Evolutionary conservation across 2,888 invertebrate genomes (phyloP), one percentile per base, ranked within the genome.

Genomic region (Eupelmus urozonus): DNA sequence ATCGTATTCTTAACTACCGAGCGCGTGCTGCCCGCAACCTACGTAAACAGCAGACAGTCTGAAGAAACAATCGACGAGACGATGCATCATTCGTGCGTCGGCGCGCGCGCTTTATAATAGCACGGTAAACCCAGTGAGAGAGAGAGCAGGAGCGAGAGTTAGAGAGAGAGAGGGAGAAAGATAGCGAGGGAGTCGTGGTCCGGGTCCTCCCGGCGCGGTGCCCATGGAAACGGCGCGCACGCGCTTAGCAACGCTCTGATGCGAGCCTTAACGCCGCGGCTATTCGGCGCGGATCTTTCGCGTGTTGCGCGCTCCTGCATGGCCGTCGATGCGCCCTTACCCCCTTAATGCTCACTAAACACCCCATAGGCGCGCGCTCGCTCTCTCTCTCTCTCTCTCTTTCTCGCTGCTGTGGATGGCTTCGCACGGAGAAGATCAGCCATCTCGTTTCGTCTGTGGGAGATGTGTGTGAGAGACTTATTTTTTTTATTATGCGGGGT

Each of bases 261-360:
- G 81, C 80, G 81, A 85, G 84, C 84, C 83, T 85, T 82, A 81
- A 80, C 84, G 13, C 5, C 34, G 83, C 84, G 84, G 86, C 87
- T 88, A 87, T 88, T 87, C 86, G 84, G 83, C 69, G 53, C 2
- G 16, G 45, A 55, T 66, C 63, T 16, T 13, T 45, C 13, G 9
- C 45, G 2, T 49, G 25, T 82, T n/a, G n/a, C 82, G 74, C 77
- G 65, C 65, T 57, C 42, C 70, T 66, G 79, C 81, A 81, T 80
- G 79, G 83, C 84, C 83, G 84, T 86, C 85, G 59, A 23, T 2
- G 29, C 85, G 82, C 85, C 83, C 85, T 84, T 83, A 83, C 82
- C 84, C 85, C 83, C 84, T 88, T 89, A 88, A 88, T 88, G 87
- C 87, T 85, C 86, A 87, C 86, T 89, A 89, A 89, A 89, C 89